phyloP scores from a whole-genome alignment of 2,797 vertebrate genomes.

The Urophycis tenuis region DNA sequence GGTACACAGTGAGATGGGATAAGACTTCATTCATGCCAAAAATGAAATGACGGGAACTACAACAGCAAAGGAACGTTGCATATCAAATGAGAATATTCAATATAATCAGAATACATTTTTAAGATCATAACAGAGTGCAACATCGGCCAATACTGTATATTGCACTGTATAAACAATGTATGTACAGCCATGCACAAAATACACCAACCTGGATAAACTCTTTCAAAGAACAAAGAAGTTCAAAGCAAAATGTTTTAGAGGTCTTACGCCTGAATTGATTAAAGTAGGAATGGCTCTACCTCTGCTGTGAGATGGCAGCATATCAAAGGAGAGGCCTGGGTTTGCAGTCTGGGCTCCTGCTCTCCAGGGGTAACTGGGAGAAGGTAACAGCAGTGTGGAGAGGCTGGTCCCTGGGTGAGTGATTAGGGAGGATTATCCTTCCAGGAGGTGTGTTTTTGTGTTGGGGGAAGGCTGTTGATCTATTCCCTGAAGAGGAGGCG shows the following conservation, averaged over 20 bases:
- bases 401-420: background rate
- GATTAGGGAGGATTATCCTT: background rate
- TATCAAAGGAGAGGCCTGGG: background rate
- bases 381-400: background rate
- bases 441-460: conserved; percentile 7
- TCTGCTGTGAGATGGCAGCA: background rate
- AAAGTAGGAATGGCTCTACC: background rate
- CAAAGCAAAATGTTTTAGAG: too few relatives aligned
- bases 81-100: background rate
- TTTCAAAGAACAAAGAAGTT: too few relatives aligned
- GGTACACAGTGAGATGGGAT: background rate
- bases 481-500: conserved; percentile 18
- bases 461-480: conserved; percentile 41
- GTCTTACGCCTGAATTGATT: background rate
- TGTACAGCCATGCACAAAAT: too few relatives aligned
- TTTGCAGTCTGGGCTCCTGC: too few relatives aligned
- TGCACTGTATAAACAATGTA: background rate
- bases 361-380: too few relatives aligned
- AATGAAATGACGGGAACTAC: too few relatives aligned
- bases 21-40: background rate
- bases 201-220: too few relatives aligned
- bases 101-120: background rate
- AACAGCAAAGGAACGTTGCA: too few relatives aligned
- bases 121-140: background rate
- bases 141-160: background rate